Evolutionary conservation across 92 coral and sea anemone genomes (phyloP).

Genomic region (Epizoanthus rinbou): DNA sequence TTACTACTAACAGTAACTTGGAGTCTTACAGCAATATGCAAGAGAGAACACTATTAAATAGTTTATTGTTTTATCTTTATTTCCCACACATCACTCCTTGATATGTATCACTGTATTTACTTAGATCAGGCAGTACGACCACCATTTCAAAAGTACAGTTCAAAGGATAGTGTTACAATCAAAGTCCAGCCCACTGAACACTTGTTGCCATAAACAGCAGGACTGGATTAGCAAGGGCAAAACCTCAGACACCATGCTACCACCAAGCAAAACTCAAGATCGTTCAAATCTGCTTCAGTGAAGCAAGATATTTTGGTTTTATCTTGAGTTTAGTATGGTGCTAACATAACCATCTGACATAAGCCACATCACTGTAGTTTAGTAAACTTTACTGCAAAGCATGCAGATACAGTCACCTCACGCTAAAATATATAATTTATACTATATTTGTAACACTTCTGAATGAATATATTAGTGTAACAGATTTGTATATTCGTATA

Average conservation of each 20-base stretch:
- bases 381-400: not conserved
- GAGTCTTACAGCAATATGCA: too few relatives aligned
- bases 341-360: not conserved
- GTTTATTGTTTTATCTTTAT: not conserved
- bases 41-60: not conserved
- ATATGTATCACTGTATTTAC: not conserved
- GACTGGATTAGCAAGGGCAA: slow-evolving; percentile 19
- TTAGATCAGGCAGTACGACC: not conserved
- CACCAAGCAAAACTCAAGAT: not conserved
- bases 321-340: not conserved
- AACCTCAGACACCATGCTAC: not conserved
- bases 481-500: not conserved
- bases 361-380: not conserved
- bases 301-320: not conserved
- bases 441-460: not conserved
- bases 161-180: not conserved
- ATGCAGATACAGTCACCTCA: not conserved
- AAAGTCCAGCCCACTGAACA: not conserved
- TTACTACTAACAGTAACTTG: too few relatives aligned
- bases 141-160: not conserved
- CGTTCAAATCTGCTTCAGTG: too few relatives aligned
- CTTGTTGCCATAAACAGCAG: too few relatives aligned
- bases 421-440: not conserved
- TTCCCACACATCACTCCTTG: slow-evolving; percentile 11
- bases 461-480: not conserved